Evolutionary conservation across 1,140 invertebrate species (phyloP).

Genomic region (Octopus bimaculoides): DNA sequence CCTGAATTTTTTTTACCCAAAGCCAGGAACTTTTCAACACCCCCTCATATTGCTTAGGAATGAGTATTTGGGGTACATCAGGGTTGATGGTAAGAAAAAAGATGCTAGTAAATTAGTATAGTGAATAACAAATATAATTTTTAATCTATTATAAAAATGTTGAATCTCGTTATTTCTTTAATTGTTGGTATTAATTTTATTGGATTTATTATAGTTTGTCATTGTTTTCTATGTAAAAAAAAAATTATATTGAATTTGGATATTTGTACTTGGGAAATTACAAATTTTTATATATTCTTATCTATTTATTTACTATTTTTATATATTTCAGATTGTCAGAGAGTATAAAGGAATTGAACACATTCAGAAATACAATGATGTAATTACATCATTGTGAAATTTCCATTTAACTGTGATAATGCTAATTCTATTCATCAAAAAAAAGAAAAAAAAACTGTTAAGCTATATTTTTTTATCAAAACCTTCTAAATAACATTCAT

Average conservation of each 20-base stretch:
- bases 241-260: neutral
- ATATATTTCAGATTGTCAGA: slow-evolving; percentile 12
- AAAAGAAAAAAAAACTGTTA: neutral
- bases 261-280: neutral
- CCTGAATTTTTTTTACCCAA: too few species aligned
- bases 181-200: neutral
- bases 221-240: too few species aligned
- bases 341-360: slow-evolving; percentile 12
- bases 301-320: neutral
- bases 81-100: too few species aligned
- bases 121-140: neutral
- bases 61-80: too few species aligned
- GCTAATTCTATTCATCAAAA: neutral
- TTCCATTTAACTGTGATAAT: neutral
- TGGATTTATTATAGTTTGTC: neutral
- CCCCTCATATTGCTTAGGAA: too few species aligned
- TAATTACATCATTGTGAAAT: neutral
- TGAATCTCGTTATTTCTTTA: neutral
- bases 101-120: neutral
- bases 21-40: too few species aligned
- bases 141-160: neutral
- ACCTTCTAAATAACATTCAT: too few species aligned
- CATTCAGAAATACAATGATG: slow-evolving; percentile 1
- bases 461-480: neutral
- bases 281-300: neutral